Base-by-base conservation (phyloP, 2,113 vertebrate species). In the Agapornis roseicollis region DNA sequence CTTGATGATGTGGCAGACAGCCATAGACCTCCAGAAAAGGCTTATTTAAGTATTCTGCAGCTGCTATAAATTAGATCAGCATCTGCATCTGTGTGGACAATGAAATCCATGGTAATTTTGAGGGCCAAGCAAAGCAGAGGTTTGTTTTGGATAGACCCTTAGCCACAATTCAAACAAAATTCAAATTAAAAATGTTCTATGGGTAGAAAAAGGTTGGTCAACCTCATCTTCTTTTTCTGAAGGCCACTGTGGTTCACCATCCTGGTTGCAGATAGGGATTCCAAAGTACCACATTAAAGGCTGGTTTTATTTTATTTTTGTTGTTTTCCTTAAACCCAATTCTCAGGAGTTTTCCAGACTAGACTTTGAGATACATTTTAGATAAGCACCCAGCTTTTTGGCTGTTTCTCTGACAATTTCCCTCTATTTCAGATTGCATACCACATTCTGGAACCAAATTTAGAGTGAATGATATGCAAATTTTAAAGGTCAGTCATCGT, bases 21-120 rank as follows among this genome's bases (percentile, higher is more conserved):
- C 80, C 90, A 63, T 23, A 94, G 88, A 95, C 94, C 80, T 80
- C 68, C 85, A 96, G 90, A 96, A 97, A 93, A 96, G 86, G 88
- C 88, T 86, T 92, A 85, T 90, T 93, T 89, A 92, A 85, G 64
- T 92, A 89, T 96, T 97, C 93, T 94, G 85, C 91, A 95, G 93
- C 86, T 90, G 96, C 87, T 93, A 29, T 64, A 90, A 92, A 88
- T 96, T 89, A 85, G 74, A 87, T 80, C 90, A 95, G 77, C 86
- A 93, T 96, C 93, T 78, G 73, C 80, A 89, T 78, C 77, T 96
- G 56, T 91, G 66, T 74, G 90, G 85, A 94, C 69, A 89, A 88
- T 84, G 81, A 91, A 84, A 65, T 93, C 91, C 56, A 44, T 61
- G 90, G 46, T 92, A 86, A 93, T 94, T 94, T 53, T 92, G 82